Base-by-base conservation (phyloP, 1,140 invertebrate genomes). In the Pomacea maculata region DNA sequence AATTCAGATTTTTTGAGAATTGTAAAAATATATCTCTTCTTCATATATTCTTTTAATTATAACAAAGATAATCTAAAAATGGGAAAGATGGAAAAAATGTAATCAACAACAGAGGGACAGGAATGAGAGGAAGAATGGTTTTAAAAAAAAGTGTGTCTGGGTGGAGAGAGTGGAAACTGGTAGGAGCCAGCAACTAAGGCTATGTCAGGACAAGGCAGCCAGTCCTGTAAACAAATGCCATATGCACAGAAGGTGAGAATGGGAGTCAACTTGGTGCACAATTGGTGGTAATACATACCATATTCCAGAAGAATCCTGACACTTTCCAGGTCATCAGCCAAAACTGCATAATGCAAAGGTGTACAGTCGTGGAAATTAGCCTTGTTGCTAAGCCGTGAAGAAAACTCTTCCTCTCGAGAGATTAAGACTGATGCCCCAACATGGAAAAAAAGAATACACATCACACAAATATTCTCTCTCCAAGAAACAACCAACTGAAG, bases 301-400 rank as follows among this genome's bases (percentile, higher is more conserved):
- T 88, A 84, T 74, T 92, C 87, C 14, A 93, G 84, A 34, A 94
- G 87, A 2, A 89, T 19, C 81, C 89, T 86, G 19, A 93, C 89
- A 75, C 94, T 93, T 25, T 92, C 92, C 34, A 92, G 86, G 86
- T 95, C 94, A 92, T 97, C 94, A 19, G 94, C 92, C 57, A 98
- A 91, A 68, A 95, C 95, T 25, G 96, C 96, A 93, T 98, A 98
- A 91, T 98, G 97, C 68, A 98, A 92, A 70, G 96, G 94, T 76
- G 97, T 97, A 90, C 96, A 97, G 29, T 96, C 96, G 82, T 94
- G 92, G 89, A 96, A 98, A 15, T 86, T 89, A 0, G 95, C 95
- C 86, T 93, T 93, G 82, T 92, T 94, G 86, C 95, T 96, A 80
- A 97, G 92, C 52, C 93, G 88, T 83, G 94, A 93, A 85, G 94